A percentile compares a stretch with the other conserved stretches of the same genome.
phyloP scores from a whole-genome alignment of 2,797 vertebrate species.

The Okamejei kenojei region DNA sequence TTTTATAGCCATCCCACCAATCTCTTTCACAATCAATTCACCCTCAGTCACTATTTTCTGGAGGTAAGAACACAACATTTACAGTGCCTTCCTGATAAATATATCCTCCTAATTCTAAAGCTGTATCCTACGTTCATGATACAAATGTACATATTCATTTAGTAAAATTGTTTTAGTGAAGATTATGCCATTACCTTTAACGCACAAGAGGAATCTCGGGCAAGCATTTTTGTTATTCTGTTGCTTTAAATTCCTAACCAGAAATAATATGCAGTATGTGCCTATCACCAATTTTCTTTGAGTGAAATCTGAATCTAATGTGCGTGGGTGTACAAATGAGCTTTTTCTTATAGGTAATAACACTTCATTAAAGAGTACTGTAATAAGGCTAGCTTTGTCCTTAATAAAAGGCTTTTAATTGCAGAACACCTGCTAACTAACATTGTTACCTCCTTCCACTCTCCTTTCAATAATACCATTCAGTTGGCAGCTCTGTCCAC shows the following conservation, averaged over 20 bases:
- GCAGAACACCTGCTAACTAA: background rate
- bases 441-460: background rate
- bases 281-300: background rate
- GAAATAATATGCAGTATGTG: background rate
- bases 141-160: background rate
- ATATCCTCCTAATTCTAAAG: background rate
- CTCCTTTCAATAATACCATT: background rate
- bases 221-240: background rate
- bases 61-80: background rate
- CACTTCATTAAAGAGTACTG: conserved; percentile 24
- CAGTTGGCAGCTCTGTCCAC: background rate
- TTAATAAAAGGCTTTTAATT: conserved; percentile 10
- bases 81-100: background rate
- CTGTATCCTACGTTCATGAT: background rate
- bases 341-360: background rate
- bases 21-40: background rate
- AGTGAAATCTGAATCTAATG: background rate
- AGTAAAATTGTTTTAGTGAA: background rate
- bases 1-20: background rate
- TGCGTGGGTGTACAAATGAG: conserved; percentile 11
- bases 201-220: background rate
- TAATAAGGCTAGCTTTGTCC: conserved; percentile 20
- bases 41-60: background rate
- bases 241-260: background rate
- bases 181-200: background rate